Conservation (phyloP, 2,797 vertebrate species). For the Sebastes hopkinsi region DNA sequence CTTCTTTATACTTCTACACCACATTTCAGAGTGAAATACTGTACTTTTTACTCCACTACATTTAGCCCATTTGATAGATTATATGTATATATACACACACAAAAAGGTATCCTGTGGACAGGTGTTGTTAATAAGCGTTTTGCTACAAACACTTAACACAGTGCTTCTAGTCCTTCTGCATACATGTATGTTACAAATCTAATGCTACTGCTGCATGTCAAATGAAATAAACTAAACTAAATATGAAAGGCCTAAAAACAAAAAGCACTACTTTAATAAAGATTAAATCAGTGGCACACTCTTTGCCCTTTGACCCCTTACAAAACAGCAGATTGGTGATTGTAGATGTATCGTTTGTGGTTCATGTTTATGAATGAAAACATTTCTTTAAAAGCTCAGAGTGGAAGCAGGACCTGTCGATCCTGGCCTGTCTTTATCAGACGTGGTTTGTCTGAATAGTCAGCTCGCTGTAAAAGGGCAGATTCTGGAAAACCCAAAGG, state of each 20-base stretch:
- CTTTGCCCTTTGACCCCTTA: not conserved
- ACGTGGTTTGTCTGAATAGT: slow-evolving; percentile 50
- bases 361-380: not conserved
- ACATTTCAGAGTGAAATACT: no score
- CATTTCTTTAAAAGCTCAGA: not conserved
- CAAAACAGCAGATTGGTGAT: not conserved
- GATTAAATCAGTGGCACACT: not conserved
- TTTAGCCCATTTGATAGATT: not conserved
- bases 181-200: no score
- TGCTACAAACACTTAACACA: no score
- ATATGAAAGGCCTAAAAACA: no score
- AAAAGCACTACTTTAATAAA: not conserved
- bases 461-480: slow-evolving; percentile 76
- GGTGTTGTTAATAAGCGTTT: no score
- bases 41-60: not conserved
- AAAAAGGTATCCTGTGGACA: no score
- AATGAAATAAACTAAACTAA: no score
- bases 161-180: no score
- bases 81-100: no score
- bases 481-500: slow-evolving; percentile 63
- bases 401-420: slow-evolving; percentile 43
- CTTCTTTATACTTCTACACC: not conserved
- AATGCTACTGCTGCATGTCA: no score
- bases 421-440: slow-evolving; percentile 51
- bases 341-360: accelerated